phyloP scores from a whole-genome alignment of 1,140 invertebrate species.

The Cephus cinctus region DNA sequence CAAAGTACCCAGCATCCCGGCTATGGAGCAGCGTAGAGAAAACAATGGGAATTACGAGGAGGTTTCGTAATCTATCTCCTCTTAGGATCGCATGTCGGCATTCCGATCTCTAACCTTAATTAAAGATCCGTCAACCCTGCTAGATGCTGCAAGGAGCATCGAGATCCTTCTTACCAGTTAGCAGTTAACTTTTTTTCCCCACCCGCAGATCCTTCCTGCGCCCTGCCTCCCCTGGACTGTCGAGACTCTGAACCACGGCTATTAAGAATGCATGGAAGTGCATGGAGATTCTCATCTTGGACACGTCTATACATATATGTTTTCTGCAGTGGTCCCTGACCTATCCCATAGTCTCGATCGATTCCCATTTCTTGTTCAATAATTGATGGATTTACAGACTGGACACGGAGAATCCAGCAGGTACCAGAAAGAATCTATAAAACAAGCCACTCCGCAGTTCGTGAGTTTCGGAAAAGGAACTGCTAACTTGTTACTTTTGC shows the following conservation, averaged over 20 bases:
- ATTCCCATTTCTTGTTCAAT: too few species aligned
- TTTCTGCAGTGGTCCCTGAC: too few species aligned
- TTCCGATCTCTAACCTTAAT: slow-evolving; percentile 43
- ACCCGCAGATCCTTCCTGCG: slow-evolving; percentile 20
- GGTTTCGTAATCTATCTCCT: slow-evolving; percentile 33
- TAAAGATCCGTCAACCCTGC: slow-evolving; percentile 40
- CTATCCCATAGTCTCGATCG: too few species aligned
- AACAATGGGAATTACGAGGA: slow-evolving; percentile 34
- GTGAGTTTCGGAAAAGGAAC: too few species aligned
- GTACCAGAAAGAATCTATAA: too few species aligned
- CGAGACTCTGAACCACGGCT: slow-evolving; percentile 21
- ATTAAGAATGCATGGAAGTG: slow-evolving; percentile 46
- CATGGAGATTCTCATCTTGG: too few species aligned
- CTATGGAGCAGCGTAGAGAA: slow-evolving; percentile 13
- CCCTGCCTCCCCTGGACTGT: slow-evolving; percentile 22
- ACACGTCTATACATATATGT: too few species aligned
- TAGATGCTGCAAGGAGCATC: too few species aligned
- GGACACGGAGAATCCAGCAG: too few species aligned
- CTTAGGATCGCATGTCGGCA: slow-evolving; percentile 34
- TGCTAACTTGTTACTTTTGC: too few species aligned
- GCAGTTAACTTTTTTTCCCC: slow-evolving; percentile 10
- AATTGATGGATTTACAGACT: too few species aligned
- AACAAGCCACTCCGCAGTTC: too few species aligned
- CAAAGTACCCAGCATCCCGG: slow-evolving; percentile 20
- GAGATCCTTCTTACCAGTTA: slow-evolving; percentile 27